Conservation (phyloP, 2,113 vertebrate genomes). For the Corythoichthys haematopterus region DNA sequence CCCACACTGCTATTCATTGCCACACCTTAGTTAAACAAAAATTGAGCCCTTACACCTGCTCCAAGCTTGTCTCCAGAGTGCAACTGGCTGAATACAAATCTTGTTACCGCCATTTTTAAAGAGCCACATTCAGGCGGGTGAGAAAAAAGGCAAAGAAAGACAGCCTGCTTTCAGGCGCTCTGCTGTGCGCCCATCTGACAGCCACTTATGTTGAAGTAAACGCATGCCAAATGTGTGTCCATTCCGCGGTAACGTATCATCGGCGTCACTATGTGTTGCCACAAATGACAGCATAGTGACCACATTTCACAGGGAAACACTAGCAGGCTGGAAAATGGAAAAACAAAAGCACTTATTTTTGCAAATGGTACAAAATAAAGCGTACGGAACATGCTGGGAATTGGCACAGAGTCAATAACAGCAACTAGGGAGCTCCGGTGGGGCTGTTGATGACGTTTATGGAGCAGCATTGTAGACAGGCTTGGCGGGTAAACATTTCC, state of each 20-base stretch:
- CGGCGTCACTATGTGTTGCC: background rate
- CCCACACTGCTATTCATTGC: background rate
- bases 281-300: background rate
- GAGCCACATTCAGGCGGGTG: background rate
- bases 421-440: conserved; percentile 10
- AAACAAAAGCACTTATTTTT: background rate
- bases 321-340: background rate
- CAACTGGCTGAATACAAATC: background rate
- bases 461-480: conserved; percentile 20
- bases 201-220: conserved; percentile 2
- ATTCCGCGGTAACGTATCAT: background rate
- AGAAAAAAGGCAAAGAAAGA: background rate
- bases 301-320: background rate
- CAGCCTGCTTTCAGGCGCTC: background rate
- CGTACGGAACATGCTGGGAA: conserved; percentile 18
- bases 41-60: background rate
- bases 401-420: conserved; percentile 23
- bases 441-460: conserved; percentile 24
- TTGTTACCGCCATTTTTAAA: conserved; percentile 1
- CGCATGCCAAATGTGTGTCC: background rate
- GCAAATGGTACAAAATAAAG: background rate
- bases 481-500: conserved; percentile 24
- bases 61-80: background rate
- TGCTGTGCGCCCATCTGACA: conserved; percentile 6
- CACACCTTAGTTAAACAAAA: background rate